Evolutionary conservation across 2,888 invertebrate species (phyloP).

Genomic region (Rhagium mordax): DNA sequence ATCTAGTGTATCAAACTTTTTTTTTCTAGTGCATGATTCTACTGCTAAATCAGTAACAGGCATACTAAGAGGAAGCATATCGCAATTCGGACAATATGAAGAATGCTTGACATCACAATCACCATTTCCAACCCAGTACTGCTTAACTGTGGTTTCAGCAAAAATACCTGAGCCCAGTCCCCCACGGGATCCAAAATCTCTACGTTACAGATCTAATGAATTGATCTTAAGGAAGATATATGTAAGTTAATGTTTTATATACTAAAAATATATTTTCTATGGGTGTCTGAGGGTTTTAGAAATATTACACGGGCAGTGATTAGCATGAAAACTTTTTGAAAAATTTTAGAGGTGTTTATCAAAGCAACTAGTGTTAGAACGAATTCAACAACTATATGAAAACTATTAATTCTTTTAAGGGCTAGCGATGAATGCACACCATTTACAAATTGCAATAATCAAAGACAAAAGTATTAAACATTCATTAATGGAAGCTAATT

Average conservation of each 20-base stretch:
- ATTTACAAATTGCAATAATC: too few species aligned
- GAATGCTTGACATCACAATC: constrained; percentile 70
- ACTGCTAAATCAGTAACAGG: constrained; percentile 74
- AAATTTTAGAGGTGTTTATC: too few species aligned
- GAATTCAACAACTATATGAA: too few species aligned
- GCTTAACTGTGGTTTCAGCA: constrained; percentile 60
- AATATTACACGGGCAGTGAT: too few species aligned
- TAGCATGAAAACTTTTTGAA: too few species aligned
- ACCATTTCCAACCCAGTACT: constrained; percentile 67
- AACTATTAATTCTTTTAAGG: too few species aligned
- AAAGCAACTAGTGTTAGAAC: too few species aligned
- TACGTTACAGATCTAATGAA: constrained; percentile 59
- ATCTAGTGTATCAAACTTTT: too few species aligned
- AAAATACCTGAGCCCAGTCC: constrained; percentile 56
- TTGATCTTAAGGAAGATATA: constrained; percentile 63
- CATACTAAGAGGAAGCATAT: constrained; percentile 72
- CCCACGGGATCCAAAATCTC: constrained; percentile 58
- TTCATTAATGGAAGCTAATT: too few species aligned
- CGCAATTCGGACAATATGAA: constrained; percentile 76
- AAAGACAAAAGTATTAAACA: too few species aligned
- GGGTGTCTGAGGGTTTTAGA: too few species aligned
- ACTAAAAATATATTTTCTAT: neutral
- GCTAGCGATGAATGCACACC: too few species aligned
- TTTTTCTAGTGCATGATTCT: constrained; percentile 74
- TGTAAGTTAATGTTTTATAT: constrained; percentile 60